Evolutionary conservation across 2,113 vertebrate genomes (phyloP), one percentile per base, ranked within the genome.

Genomic region (Neopipo cinnamomea): DNA sequence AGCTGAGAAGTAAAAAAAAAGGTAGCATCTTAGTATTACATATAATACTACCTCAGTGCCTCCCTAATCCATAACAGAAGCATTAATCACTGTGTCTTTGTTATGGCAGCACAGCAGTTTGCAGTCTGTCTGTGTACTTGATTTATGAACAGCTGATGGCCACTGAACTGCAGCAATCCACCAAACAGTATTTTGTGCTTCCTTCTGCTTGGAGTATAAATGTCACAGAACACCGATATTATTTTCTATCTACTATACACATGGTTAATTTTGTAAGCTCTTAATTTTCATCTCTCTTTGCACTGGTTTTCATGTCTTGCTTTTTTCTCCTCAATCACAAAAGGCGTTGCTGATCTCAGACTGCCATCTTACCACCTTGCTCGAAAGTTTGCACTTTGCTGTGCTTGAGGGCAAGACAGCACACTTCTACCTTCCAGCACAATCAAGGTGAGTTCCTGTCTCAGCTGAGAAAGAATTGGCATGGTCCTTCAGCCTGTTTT

Each of bases 21-120:
- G 14, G 55, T 59, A 90, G 31, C 68, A 71, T 95, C 67, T 88
- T 65, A 52, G 66, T 85, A 35, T 80, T 88, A 66, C 47, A 30
- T 74, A 19, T 42, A 67, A 80, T 77, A 80, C 55, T 90, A 72
- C 79, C 73, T 86, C 56, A 68, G 80, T 94, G 80, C 80, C 79
- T 95, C 75, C 61, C 67, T 92, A 89, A 95, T 94, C 93, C 83
- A 9, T 86, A 94, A 50, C 5, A 1, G 88, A 86, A 93, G 20
- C 92, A 95, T 96, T 91, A 93, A 96, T 94, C 96, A 96, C 76
- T 12, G 5, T 95, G 93, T 93, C 90, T 96, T 94, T 94, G 88
- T 84, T 90, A 33, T 23, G 47, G 79, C 92, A 94, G 90, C 65
- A 71, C 63, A 47, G 90, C 72, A 81, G 90, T 90, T 91, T 96